phyloP scores from a whole-genome alignment of 2,797 vertebrate genomes.

The Trachurus trachurus region DNA sequence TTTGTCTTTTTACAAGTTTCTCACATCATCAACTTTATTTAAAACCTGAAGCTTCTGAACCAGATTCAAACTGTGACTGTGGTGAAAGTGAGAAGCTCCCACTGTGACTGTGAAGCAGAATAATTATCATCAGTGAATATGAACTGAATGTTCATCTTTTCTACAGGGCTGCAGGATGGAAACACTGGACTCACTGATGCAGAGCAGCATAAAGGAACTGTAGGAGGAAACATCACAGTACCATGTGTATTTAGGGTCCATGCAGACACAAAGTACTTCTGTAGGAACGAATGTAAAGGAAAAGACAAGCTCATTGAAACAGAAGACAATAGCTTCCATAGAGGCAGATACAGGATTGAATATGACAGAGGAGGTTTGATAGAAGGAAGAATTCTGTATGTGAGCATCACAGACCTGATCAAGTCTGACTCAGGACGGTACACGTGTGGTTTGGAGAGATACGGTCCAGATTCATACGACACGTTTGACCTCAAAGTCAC shows the following conservation, averaged over 20 bases:
- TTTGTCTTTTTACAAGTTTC: too few species aligned
- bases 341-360: constrained; percentile 38
- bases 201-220: accelerated
- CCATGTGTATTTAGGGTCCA: accelerated
- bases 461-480: accelerated
- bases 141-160: background rate
- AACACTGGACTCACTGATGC: background rate
- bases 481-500: constrained; percentile 35
- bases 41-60: too few species aligned
- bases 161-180: constrained; percentile 6
- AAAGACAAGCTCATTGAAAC: constrained; percentile 31
- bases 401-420: constrained; percentile 51
- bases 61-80: background rate
- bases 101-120: background rate
- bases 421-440: constrained; percentile 50
- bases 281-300: constrained; percentile 13
- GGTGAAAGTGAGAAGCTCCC: too few species aligned
- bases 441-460: background rate
- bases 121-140: background rate
- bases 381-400: background rate
- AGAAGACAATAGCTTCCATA: accelerated
- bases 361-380: background rate
- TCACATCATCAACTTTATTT: too few species aligned
- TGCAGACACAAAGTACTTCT: background rate
- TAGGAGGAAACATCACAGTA: constrained; percentile 35